Evolutionary conservation across 2,113 vertebrate genomes (phyloP), one percentile per base, ranked within the genome.

Genomic region (Rhinoderma darwinii): DNA sequence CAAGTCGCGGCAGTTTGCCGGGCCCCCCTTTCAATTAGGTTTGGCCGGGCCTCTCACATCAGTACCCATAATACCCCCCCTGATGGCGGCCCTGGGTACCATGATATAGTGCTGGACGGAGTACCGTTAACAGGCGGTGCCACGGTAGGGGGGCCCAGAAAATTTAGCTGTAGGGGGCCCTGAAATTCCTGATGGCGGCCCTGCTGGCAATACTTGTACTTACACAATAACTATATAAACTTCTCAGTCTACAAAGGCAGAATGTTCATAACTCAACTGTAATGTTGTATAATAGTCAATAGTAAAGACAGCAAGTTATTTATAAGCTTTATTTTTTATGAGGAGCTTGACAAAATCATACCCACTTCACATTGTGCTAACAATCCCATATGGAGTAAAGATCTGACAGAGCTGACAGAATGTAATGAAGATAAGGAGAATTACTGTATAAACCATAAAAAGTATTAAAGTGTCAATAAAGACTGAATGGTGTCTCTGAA

Each of bases 291-390:
- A 70, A 70, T 14, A 70, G 66, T 35, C 66, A 70, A 35, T 32
- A 32, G 14, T 35, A 70, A 30, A 3, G 61, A 30, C 61, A 66
- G 66, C 14, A 32, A 7, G 30, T 30, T 32, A 15, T 30, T 70
- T 70, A 70, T 70, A 70, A 4, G n/a, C 32, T 70, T 70, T 70
- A 70, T 70, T 59, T 59, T 11, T 59, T 59, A 59, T 15, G 54
- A 59, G 30, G 66, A 30, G 9, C 30, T 30, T 70, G 66, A 70
- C 66, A 70, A 70, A 27, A 35, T 18, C 6, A 9, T 17, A 70
- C 5, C 11, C 12, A 14, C 30, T 32, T 30, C 3, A 30, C 35
- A 70, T 35, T 11, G 12, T 70, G 66, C 9, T 70, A 70, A 70
- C n/a, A 47, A 47, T 47, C 20, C 54, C 54, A 70, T 35, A 17